Evolutionary conservation across 1,140 invertebrate genomes (phyloP).

Genomic region (Zaprionus tsacasi): DNA sequence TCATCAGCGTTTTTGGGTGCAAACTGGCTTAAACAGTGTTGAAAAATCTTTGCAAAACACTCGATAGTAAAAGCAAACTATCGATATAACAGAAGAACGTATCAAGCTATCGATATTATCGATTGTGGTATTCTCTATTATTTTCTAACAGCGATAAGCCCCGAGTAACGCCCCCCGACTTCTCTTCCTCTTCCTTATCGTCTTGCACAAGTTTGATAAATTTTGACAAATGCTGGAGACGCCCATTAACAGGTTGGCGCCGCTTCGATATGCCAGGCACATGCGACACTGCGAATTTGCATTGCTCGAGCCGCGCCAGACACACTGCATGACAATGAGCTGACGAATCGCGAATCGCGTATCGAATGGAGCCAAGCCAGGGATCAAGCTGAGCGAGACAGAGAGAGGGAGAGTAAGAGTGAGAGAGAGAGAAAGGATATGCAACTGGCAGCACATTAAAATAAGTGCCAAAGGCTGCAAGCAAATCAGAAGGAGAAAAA

Average conservation of each 20-base stretch:
- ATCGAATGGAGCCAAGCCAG: constrained; percentile 15
- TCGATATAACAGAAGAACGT: too few species aligned
- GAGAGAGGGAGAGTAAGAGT: too few species aligned
- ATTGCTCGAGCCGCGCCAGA: constrained; percentile 46
- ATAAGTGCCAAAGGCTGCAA: constrained; percentile 57
- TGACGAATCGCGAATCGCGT: constrained; percentile 25
- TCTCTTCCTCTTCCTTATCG: not conserved
- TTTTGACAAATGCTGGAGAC: constrained; percentile 1
- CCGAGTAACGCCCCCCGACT: not conserved
- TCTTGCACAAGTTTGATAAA: constrained; percentile 22
- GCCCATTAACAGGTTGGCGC: constrained; percentile 37
- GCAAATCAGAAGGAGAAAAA: constrained; percentile 52
- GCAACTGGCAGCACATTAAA: constrained; percentile 74
- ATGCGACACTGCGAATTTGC: constrained; percentile 65
- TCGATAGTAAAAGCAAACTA: too few species aligned
- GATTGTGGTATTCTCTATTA: too few species aligned
- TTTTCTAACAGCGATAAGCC: too few species aligned
- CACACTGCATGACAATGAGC: constrained; percentile 69
- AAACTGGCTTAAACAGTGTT: too few species aligned
- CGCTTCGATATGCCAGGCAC: constrained; percentile 57
- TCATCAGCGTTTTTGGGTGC: too few species aligned
- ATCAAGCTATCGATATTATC: too few species aligned
- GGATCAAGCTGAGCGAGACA: constrained; percentile 6
- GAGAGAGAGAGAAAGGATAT: constrained; percentile 31
- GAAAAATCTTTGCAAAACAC: too few species aligned